A percentile compares a stretch with the other conserved stretches of the same genome.
These are phyloP conservation scores for Rachycentron canadum DNA, from an alignment of 2,797 vertebrate genomes.

Conservation along the genomic window DNA sequence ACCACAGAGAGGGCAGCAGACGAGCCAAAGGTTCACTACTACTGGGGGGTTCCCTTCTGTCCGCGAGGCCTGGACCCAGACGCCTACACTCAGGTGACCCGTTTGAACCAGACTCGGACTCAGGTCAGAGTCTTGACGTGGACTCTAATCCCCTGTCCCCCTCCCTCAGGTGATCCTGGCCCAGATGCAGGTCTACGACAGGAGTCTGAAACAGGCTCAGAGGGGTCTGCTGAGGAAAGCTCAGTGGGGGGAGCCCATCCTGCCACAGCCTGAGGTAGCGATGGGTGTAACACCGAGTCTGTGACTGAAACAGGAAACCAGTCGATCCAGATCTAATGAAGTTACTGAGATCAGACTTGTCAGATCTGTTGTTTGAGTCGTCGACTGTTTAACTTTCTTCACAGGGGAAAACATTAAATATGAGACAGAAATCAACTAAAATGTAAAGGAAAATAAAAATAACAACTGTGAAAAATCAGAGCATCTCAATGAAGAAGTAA, in stretches of 20 bases:
- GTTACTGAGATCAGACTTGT: no score
- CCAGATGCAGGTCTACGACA: constrained; percentile 95
- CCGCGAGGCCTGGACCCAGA: constrained; percentile 92
- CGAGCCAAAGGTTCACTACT: constrained; percentile 88
- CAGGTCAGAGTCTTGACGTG: no score
- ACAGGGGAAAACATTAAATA: no score
- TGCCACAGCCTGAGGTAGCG: constrained; percentile 77
- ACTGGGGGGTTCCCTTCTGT: constrained; percentile 98
- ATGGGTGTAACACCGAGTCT: fast-evolving
- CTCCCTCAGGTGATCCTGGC: constrained; percentile 88
- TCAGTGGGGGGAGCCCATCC: constrained; percentile 88
- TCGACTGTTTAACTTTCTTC: no score
- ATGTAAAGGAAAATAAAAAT: no score
- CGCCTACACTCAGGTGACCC: constrained; percentile 89
- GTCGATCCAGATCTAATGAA: no score
- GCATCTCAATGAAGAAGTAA: no score
- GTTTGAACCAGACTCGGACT: no score
- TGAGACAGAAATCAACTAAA: no score
- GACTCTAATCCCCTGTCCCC: not conserved
- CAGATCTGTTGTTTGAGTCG: no score
- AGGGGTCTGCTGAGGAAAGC: constrained; percentile 90
- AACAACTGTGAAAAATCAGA: no score
- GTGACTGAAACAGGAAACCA: no score
- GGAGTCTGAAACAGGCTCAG: constrained; percentile 93
- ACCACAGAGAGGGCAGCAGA: constrained; percentile 15